These are phyloP conservation scores for Drosophila hydei DNA, from an alignment of 1,140 invertebrate genomes.

Conservation along the genomic window DNA sequence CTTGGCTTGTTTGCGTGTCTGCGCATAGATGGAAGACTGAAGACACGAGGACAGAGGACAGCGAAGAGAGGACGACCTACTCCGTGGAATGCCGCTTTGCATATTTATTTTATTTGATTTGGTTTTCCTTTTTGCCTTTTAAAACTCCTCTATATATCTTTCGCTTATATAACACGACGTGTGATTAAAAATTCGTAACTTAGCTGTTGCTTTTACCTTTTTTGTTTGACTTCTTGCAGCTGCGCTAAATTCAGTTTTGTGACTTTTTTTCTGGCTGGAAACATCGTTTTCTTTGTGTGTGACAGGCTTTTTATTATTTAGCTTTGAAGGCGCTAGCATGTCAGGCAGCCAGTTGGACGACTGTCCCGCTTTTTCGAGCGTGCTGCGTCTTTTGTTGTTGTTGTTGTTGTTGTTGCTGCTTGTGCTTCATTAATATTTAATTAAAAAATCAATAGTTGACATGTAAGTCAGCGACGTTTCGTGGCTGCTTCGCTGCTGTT, in stretches of 20 bases:
- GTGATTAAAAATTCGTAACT: conserved; percentile 81
- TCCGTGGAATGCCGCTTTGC: conserved; percentile 66
- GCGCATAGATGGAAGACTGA: conserved; percentile 55
- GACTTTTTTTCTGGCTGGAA: conserved; percentile 8
- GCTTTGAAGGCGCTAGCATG: conserved; percentile 40
- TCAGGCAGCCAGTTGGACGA: conserved; percentile 22
- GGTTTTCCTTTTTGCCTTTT: conserved; percentile 26
- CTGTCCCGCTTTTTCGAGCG: conserved; percentile 32
- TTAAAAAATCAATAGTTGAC: conserved; percentile 83
- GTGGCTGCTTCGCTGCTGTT: conserved; percentile 26
- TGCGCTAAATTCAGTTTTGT: too few relatives aligned
- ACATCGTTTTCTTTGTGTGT: conserved; percentile 39
- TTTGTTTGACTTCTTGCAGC: background rate
- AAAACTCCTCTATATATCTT: conserved; percentile 20
- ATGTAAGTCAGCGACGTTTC: conserved; percentile 67
- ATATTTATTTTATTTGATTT: conserved; percentile 80
- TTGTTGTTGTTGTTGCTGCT: conserved; percentile 42
- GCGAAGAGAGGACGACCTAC: conserved; percentile 56
- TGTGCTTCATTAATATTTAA: conserved; percentile 83
- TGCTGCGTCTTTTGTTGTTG: conserved; percentile 18
- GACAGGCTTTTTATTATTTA: conserved; percentile 51
- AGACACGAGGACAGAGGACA: conserved; percentile 43
- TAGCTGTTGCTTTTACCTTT: conserved; percentile 27
- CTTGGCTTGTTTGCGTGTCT: conserved; percentile 68
- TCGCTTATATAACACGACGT: conserved; percentile 71